A percentile compares a stretch with the other conserved stretches of the same genome.
These are phyloP conservation scores for Calliphora vicina DNA, from an alignment of 1,140 invertebrate species.

Conservation along the genomic window DNA sequence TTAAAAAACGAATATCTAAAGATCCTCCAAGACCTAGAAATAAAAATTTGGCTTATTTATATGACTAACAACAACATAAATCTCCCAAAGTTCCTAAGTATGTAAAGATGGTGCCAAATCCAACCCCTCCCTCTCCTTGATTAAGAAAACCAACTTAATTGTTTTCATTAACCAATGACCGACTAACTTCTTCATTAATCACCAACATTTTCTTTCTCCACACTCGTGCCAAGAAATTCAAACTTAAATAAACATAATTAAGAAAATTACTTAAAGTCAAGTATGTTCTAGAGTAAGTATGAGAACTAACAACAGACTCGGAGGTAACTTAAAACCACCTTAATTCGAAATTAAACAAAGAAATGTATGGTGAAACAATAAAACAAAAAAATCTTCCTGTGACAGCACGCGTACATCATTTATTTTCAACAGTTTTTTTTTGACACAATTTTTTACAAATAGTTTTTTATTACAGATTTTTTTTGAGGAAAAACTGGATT, in stretches of 20 bases:
- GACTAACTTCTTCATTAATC: not conserved
- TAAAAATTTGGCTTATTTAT: too few species aligned
- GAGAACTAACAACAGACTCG: not conserved
- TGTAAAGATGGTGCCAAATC: too few species aligned
- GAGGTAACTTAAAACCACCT: conserved; percentile 23
- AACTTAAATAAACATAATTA: conserved; percentile 2
- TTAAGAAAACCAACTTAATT: not conserved
- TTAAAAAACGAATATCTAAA: too few species aligned
- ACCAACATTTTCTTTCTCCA: not conserved
- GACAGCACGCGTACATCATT: conserved; percentile 22
- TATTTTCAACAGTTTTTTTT: conserved; percentile 5
- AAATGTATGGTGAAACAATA: not conserved
- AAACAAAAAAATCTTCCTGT: not conserved
- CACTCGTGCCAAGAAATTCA: not conserved
- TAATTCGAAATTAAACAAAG: conserved; percentile 6
- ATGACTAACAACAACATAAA: too few species aligned
- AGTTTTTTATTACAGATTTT: not conserved
- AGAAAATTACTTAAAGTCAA: conserved; percentile 10
- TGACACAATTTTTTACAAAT: not conserved
- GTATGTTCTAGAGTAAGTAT: not conserved
- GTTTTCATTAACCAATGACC: not conserved
- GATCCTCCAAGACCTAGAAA: too few species aligned
- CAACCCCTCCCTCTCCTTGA: too few species aligned
- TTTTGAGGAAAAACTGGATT: not conserved
- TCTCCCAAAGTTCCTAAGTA: too few species aligned